Percentiles rank a stretch among this genome's conserved stretches.
Conservation (phyloP, 2,797 vertebrate species). For the Poeciliopsis presidionis region DNA sequence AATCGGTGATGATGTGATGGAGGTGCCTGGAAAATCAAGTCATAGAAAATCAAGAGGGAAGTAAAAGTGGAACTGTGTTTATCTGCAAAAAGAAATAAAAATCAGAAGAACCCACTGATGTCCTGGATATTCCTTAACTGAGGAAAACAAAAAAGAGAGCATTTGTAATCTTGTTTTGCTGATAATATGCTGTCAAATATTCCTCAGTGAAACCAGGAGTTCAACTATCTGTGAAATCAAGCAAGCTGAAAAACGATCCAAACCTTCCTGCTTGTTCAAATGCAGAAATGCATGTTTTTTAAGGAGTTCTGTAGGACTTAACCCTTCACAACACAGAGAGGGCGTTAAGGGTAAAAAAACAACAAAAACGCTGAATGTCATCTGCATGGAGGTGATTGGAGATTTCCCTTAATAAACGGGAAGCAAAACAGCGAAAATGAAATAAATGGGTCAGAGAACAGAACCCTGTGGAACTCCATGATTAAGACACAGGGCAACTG, state of each 20-base stretch:
- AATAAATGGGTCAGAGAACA: neutral
- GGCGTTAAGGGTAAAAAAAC: neutral
- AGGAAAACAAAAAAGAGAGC: neutral
- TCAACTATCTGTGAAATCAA: neutral
- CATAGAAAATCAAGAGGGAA: neutral
- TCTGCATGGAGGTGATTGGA: neutral
- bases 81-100: neutral
- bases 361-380: neutral
- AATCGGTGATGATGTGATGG: neutral
- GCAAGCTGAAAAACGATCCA: neutral
- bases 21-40: neutral
- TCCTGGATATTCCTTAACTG: neutral
- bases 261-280: neutral
- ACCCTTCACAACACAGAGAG: neutral
- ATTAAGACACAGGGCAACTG: neutral
- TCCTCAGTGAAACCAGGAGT: neutral
- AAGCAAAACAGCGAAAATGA: neutral
- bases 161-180: neutral
- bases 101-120: neutral
- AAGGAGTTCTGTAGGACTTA: neutral
- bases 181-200: neutral
- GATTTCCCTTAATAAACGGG: neutral
- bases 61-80: neutral
- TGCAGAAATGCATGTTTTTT: neutral
- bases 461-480: neutral